Conservation (phyloP, 2,797 vertebrate species). For the Pseudochaenichthys georgianus region DNA sequence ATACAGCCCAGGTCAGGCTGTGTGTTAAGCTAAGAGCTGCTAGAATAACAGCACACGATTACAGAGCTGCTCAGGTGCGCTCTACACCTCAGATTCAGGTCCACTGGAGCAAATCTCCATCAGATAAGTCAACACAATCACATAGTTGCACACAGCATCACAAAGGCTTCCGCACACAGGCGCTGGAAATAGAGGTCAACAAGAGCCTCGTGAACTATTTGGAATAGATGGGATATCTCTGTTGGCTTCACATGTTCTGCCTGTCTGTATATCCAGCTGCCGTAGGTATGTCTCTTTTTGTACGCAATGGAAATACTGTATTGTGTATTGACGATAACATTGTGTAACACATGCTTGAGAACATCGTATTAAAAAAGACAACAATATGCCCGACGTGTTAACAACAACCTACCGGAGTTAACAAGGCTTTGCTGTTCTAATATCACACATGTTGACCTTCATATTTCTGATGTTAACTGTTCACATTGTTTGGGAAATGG, state of each 20-base stretch:
- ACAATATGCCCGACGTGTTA: no score
- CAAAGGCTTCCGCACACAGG: constrained; percentile 40
- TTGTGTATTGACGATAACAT: no score
- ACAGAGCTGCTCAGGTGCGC: constrained; percentile 75
- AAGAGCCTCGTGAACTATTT: constrained; percentile 11
- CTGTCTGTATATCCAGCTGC: background rate
- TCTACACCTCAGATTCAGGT: constrained; percentile 73
- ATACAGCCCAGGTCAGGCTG: constrained; percentile 73
- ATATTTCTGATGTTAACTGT: background rate
- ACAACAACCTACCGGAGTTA: background rate
- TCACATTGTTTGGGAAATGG: background rate
- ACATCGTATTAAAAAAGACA: no score
- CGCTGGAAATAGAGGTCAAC: background rate
- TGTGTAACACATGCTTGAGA: no score
- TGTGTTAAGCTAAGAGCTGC: constrained; percentile 67
- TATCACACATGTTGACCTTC: background rate
- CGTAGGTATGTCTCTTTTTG: no score
- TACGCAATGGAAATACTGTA: no score
- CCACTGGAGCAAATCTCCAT: constrained; percentile 75
- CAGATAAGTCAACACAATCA: constrained; percentile 73
- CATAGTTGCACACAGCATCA: constrained; percentile 30
- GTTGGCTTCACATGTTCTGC: background rate
- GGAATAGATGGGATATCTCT: constrained; percentile 7
- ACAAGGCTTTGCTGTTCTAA: background rate
- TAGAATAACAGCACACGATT: constrained; percentile 78